A percentile compares a stretch with the other conserved stretches of the same genome.
Evolutionary conservation across 2,797 vertebrate genomes (phyloP).

Genomic region (Glyptemys insculpta): DNA sequence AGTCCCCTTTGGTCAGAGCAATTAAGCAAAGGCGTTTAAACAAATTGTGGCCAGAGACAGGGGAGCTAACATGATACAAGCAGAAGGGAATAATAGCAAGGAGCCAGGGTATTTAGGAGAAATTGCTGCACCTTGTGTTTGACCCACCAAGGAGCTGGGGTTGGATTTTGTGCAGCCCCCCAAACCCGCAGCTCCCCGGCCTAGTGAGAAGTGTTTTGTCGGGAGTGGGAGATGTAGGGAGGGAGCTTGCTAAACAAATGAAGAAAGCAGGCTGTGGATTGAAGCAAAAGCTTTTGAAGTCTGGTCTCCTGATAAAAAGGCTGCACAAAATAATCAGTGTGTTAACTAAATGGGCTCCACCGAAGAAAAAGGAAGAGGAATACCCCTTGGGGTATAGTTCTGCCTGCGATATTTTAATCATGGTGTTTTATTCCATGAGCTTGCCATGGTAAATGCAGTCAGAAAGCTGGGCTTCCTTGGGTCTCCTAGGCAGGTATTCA

Average conservation of each 20-base stretch:
- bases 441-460: neutral
- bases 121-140: neutral
- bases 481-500: neutral
- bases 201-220: neutral
- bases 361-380: neutral
- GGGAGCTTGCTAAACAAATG: neutral
- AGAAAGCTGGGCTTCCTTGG: neutral
- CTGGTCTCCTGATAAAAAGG: neutral
- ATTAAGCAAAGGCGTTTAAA: neutral
- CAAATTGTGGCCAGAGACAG: neutral
- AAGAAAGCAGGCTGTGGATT: neutral
- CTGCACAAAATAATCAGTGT: neutral
- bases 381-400: neutral
- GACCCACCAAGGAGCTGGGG: neutral
- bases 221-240: neutral
- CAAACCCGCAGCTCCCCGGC: neutral
- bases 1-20: neutral
- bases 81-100: neutral
- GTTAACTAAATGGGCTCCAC: neutral
- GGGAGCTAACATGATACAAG: neutral
- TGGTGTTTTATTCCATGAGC: neutral
- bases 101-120: neutral
- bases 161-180: neutral
- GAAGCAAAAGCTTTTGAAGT: neutral
- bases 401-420: neutral